Conservation (phyloP, 2,888 invertebrate genomes). For the Drosophila heteroneura region DNA sequence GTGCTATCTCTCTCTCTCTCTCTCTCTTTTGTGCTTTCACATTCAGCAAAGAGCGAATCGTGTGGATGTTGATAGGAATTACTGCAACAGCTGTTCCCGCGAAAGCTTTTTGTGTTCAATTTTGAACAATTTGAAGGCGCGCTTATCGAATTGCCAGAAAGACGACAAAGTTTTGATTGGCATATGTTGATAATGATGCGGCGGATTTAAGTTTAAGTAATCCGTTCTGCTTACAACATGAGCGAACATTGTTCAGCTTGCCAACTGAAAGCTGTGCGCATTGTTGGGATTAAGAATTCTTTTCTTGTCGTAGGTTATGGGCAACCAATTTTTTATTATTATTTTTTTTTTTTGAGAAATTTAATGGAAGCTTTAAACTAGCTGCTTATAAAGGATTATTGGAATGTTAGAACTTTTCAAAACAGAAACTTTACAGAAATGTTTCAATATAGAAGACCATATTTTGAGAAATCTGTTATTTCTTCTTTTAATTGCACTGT, state of each 20-base stretch:
- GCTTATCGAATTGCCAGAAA: conserved; percentile 5
- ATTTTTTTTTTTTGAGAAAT: background rate
- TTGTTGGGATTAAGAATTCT: background rate
- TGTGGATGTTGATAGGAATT: conserved; percentile 41
- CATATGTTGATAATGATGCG: conserved; percentile 29
- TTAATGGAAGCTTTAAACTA: background rate
- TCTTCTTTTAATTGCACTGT: background rate
- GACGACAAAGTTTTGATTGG: conserved; percentile 38
- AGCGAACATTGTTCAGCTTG: background rate
- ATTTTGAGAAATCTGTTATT: background rate
- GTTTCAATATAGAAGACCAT: background rate
- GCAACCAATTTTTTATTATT: background rate
- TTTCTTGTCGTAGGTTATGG: conserved; percentile 26
- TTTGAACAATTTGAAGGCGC: conserved; percentile 45
- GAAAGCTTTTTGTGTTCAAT: conserved; percentile 39
- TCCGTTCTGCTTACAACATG: conserved; percentile 3
- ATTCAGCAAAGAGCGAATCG: conserved; percentile 49
- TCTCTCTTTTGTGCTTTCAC: conserved; percentile 21
- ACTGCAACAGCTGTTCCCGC: conserved; percentile 46
- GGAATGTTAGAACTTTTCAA: background rate
- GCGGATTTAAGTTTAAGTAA: conserved; percentile 28
- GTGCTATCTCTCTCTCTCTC: background rate
- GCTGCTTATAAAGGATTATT: background rate
- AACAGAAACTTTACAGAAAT: background rate
- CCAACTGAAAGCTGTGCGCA: background rate